Percentiles rank a stretch among this genome's conserved stretches.
Evolutionary conservation across 2,113 vertebrate species (phyloP).

Genomic region (Apistogramma diplotaenia): DNA sequence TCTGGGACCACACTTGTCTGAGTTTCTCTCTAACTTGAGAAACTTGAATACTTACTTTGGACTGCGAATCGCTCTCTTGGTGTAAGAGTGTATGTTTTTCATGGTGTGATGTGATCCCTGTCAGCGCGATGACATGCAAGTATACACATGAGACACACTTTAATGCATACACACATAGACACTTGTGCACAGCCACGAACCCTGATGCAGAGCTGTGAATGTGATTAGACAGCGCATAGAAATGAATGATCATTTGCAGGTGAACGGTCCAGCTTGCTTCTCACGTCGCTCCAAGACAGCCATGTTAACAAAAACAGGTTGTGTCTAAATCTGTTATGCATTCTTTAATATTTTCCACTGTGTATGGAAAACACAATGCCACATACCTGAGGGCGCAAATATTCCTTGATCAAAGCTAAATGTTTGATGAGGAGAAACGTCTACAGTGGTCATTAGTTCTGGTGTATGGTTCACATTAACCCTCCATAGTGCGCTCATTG

Average conservation of each 20-base stretch:
- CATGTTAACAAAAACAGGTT: conserved; percentile 19
- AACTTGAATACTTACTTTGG: conserved; percentile 43
- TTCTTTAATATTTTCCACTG: conserved; percentile 29
- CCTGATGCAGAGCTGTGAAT: conserved; percentile 43
- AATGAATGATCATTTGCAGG: conserved; percentile 17
- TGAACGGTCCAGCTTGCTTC: not conserved
- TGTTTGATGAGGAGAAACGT: not conserved
- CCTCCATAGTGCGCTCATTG: too few relatives aligned
- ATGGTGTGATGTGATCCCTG: conserved; percentile 51
- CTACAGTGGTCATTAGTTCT: conserved; percentile 15
- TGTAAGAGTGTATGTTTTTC: conserved; percentile 46
- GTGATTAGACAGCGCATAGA: conserved; percentile 43
- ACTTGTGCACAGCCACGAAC: not conserved
- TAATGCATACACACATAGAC: not conserved
- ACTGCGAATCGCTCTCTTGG: not conserved
- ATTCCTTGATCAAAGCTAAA: conserved; percentile 20
- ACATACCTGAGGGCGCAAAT: not conserved
- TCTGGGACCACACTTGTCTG: conserved; percentile 18
- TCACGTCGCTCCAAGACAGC: conserved; percentile 14
- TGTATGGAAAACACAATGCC: not conserved
- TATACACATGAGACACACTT: conserved; percentile 17
- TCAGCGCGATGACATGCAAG: conserved; percentile 46
- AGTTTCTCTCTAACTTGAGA: conserved; percentile 23
- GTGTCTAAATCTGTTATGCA: conserved; percentile 1
- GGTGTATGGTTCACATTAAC: not conserved